Evolutionary conservation across 2,888 invertebrate species (phyloP), one percentile per base, ranked within the genome.

Genomic region (Isotomurus palustris): DNA sequence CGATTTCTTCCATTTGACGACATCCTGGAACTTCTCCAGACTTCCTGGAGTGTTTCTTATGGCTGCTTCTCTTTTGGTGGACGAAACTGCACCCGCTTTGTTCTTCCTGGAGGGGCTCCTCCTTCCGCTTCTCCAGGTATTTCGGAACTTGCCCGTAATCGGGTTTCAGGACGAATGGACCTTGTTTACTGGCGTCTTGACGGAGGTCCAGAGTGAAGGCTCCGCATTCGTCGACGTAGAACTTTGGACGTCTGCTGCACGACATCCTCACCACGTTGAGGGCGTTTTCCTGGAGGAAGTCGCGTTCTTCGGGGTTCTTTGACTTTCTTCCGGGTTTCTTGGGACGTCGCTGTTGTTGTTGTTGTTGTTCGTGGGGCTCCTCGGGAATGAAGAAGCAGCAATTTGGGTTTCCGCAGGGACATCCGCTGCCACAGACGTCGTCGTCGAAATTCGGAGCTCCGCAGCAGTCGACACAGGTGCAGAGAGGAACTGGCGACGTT

Each of bases 131-230:
- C 5, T 38, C 38, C 14, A 64, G 8, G 25, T 64, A 64, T 8
- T 41, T 6, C 3, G 64, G 64, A n/a, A 64, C 57, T 35, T 58
- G 55, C 3, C 64, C 64, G 41, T 56, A 64, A 19, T 50, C 53
- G 6, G 62, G 58, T 24, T 50, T 41, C 2, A 62, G 53, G 6
- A 62, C 55, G 19, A 51, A 58, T 1, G 62, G 62, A 1, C 47
- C 36, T 29, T 56, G 49, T n/a, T n/a, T n/a, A n/a, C n/a, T n/a
- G n/a, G n/a, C n/a, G n/a, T n/a, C n/a, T 28, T 60, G 52, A 28
- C 44, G 35, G 48, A 61, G 50, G 48, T 58, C 57, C 0, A 61
- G 3, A 8, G 48, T 14, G 32, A 54, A 57, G 3, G 38, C 28
- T 5, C 61, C 61, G n/a, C 47, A 47, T 24, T 40, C 25, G 27